These are phyloP conservation scores for Sebastes trivittatus DNA, from an alignment of 2,797 vertebrate species.

Conservation along the genomic window DNA sequence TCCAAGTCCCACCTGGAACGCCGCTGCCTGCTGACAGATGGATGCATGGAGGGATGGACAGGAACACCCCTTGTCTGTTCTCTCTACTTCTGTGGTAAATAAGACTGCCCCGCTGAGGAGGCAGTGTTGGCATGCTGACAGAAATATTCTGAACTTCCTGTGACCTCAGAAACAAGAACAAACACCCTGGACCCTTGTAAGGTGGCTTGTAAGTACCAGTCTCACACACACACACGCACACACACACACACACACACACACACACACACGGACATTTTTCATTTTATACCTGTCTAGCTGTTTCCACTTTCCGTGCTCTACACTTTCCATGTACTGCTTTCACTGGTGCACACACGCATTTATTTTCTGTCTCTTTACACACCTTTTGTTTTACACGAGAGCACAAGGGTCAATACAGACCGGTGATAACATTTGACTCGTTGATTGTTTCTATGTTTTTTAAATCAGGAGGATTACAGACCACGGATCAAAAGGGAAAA, in stretches of 20 bases:
- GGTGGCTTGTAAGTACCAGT: background rate
- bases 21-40: background rate
- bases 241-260: background rate
- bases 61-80: conserved; percentile 38
- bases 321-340: background rate
- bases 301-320: background rate
- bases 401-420: background rate
- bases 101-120: conserved; percentile 8
- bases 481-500: background rate
- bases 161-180: conserved; percentile 51
- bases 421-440: background rate
- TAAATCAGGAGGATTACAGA: background rate
- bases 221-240: background rate
- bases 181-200: conserved; percentile 2
- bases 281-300: background rate
- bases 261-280: background rate
- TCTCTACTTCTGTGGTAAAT: background rate
- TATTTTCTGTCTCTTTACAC: background rate
- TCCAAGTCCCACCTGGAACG: conserved; percentile 7
- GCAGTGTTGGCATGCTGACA: conserved; percentile 29
- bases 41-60: background rate
- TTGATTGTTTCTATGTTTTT: conserved; percentile 28
- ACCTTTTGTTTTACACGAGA: conserved; percentile 21
- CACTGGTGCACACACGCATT: background rate
- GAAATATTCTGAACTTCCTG: conserved; percentile 61